These are phyloP conservation scores for Orussus abietinus DNA, from an alignment of 1,140 invertebrate species.

Conservation along the genomic window DNA sequence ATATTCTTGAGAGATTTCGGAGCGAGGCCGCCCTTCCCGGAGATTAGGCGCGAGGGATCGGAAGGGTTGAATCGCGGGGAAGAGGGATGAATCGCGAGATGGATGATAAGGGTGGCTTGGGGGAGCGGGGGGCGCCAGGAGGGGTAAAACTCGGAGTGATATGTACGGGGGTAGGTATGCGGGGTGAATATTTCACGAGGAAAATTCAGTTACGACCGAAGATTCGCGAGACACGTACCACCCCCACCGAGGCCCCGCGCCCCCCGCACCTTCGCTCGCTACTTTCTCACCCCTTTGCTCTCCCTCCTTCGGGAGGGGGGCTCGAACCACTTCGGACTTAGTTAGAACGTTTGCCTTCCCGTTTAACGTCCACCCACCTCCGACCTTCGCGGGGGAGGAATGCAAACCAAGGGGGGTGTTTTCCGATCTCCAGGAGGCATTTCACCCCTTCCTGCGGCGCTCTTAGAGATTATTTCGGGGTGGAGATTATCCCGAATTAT, in stretches of 20 bases:
- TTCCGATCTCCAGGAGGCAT: too few species aligned
- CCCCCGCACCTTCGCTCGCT: too few species aligned
- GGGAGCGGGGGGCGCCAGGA: too few species aligned
- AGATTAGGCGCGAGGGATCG: conserved; percentile 20
- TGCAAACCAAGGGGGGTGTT: too few species aligned
- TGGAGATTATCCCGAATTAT: too few species aligned
- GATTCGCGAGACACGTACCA: conserved; percentile 47
- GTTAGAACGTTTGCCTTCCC: conserved; percentile 49
- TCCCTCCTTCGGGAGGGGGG: conserved; percentile 32
- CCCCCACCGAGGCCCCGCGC: too few species aligned
- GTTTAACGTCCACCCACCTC: conserved; percentile 43
- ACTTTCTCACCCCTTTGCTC: conserved; percentile 26
- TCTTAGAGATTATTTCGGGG: too few species aligned
- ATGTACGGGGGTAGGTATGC: conserved; percentile 45
- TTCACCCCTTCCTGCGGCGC: too few species aligned
- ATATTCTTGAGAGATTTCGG: too few species aligned
- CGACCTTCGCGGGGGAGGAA: too few species aligned
- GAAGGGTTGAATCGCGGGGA: too few species aligned
- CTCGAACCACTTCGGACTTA: conserved; percentile 48
- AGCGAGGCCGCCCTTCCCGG: too few species aligned
- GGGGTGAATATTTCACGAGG: conserved; percentile 51
- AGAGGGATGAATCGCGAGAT: conserved; percentile 26
- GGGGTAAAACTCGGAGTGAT: conserved; percentile 34
- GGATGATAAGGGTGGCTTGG: conserved; percentile 11
- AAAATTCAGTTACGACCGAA: conserved; percentile 50